Evolutionary conservation across 1,140 invertebrate species (phyloP).

Genomic region (Megalopta genalis): DNA sequence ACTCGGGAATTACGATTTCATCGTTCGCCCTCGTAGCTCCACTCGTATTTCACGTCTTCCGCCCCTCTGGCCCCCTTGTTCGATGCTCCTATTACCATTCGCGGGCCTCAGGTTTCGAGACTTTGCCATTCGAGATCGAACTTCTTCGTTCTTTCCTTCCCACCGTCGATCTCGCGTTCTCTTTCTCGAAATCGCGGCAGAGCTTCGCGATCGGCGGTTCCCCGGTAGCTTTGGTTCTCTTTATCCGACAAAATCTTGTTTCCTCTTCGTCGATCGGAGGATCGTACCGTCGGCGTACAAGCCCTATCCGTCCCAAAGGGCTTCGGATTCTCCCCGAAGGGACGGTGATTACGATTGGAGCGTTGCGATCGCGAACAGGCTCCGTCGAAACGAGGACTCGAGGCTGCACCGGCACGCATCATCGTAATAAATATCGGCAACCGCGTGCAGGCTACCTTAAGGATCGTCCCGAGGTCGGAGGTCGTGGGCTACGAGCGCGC

Average conservation of each 20-base stretch:
- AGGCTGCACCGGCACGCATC: neutral
- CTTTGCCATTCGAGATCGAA: neutral
- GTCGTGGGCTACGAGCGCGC: slow-evolving; percentile 59
- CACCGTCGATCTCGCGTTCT: too few species aligned
- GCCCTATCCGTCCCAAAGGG: too few species aligned
- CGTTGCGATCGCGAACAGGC: neutral
- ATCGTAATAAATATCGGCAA: slow-evolving; percentile 76
- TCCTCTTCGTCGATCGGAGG: too few species aligned
- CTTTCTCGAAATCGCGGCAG: too few species aligned
- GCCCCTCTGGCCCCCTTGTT: too few species aligned
- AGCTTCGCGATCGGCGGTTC: too few species aligned
- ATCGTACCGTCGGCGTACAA: too few species aligned
- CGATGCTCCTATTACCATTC: neutral
- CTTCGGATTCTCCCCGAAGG: too few species aligned
- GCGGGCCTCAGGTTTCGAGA: too few species aligned
- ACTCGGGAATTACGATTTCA: slow-evolving; percentile 41
- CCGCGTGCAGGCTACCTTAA: slow-evolving; percentile 74
- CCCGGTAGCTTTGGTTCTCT: too few species aligned
- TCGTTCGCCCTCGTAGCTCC: slow-evolving; percentile 5
- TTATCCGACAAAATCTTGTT: too few species aligned
- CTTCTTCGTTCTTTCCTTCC: neutral
- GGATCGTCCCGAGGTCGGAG: slow-evolving; percentile 78
- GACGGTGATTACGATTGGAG: neutral
- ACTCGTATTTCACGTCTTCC: neutral
- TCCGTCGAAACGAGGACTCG: neutral